Evolutionary conservation across 1,140 invertebrate species (phyloP), one percentile per base, ranked within the genome.

Genomic region (Adelges cooleyi): DNA sequence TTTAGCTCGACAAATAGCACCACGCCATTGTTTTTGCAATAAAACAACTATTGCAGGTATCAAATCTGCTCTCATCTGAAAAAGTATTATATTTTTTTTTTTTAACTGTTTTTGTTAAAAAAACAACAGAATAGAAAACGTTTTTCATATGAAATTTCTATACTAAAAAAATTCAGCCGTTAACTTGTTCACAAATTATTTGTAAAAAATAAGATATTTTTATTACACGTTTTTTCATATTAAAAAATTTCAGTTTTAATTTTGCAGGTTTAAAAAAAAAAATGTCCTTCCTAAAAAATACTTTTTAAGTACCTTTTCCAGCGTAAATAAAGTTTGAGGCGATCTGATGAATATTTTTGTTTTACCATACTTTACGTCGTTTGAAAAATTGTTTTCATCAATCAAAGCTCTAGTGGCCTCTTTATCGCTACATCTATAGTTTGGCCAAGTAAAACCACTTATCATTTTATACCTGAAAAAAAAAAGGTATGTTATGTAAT

Each of bases 331-430:
- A 0, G 93, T 96, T 69, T 83, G 83, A 1, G 95, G 94, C 17
- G 86, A 85, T 70, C 92, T 81, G 69, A 98, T 92, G 71, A 98
- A 98, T 49, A 98, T 82, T 77, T 98, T 98, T 2, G 92, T 95
- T 68, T 90, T 87, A 10, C 94, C 95, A 71, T 90, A 95, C 72
- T 90, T 89, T 3, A 96, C 92, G 73, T 98, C 95, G 67, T 85
- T 73, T 0, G 78, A 76, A 67, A 94, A 86, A 22, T 83, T 81
- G 71, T 86, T 81, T 70, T 92, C 87, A 42, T 89, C 78, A 65
- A 97, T 81, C 44, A 98, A 82, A 48, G 86, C 85, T 72, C 83
- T 77, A 0, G 90, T 88, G 1, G 89, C 94, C 67, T 96, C 91
- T 72, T 83, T 83, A 52, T 87, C 85, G 42, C 73, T 80, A 6